Evolutionary conservation across 2,888 invertebrate genomes (phyloP).

Genomic region (Antheraea assamensis): DNA sequence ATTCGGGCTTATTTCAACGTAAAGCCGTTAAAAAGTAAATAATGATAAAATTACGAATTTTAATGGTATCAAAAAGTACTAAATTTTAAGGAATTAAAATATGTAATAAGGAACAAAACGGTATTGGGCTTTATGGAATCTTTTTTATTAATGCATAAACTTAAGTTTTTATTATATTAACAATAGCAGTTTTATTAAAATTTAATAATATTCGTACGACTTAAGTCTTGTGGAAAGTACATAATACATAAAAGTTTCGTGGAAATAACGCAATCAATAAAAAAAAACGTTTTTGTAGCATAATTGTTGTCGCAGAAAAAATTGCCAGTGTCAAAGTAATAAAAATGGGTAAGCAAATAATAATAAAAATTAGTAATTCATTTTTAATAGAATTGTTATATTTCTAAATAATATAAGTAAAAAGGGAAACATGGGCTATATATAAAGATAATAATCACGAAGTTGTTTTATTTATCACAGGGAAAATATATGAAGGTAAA

Average conservation of each 20-base stretch:
- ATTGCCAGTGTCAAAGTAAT: not conserved
- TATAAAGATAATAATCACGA: no score
- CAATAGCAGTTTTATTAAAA: not conserved
- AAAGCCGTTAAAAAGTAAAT: not conserved
- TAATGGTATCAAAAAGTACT: not conserved
- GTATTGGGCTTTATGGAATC: not conserved
- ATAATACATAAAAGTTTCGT: not conserved
- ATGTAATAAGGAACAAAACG: not conserved
- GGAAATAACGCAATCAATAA: not conserved
- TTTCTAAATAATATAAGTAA: no score
- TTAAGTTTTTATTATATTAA: not conserved
- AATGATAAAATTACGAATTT: not conserved
- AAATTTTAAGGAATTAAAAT: not conserved
- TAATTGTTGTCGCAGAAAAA: not conserved
- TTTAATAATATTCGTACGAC: not conserved
- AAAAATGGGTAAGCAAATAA: not conserved
- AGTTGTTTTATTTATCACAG: no score
- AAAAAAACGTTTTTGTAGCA: not conserved
- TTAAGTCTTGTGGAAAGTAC: not conserved
- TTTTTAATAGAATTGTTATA: no score
- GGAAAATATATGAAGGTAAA: no score
- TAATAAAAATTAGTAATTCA: no score
- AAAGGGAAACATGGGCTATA: no score
- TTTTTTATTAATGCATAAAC: conserved; percentile 9
- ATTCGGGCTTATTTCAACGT: not conserved